Percentiles rank a stretch among this genome's conserved stretches.
These are phyloP conservation scores for Catostylus mosaicus DNA, from an alignment of 30 jellyfish, hydroid and myxozoan genomes.

Conservation along the genomic window DNA sequence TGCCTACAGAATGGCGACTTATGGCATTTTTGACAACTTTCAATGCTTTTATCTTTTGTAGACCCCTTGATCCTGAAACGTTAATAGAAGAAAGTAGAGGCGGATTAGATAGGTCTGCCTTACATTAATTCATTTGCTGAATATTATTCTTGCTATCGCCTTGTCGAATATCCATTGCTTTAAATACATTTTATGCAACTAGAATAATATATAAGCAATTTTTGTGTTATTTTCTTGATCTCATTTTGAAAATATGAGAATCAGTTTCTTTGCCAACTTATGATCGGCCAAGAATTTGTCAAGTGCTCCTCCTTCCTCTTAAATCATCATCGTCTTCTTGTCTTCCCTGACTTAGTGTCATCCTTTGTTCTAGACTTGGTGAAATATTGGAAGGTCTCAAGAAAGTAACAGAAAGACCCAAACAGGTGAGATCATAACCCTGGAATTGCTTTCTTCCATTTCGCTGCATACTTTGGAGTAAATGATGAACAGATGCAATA, in stretches of 20 bases:
- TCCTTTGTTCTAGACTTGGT: background rate
- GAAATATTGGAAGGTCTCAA: background rate
- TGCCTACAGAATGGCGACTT: background rate
- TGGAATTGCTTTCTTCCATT: too few relatives aligned
- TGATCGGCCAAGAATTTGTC: too few relatives aligned
- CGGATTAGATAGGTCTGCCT: slow-evolving; percentile 24
- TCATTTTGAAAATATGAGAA: too few relatives aligned
- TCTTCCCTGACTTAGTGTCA: background rate
- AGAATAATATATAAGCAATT: too few relatives aligned
- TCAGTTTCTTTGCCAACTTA: too few relatives aligned
- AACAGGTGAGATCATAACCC: background rate
- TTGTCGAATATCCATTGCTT: too few relatives aligned
- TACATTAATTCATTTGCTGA: background rate
- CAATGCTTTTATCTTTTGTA: background rate
- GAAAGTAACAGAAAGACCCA: background rate
- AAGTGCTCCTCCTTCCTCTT: too few relatives aligned
- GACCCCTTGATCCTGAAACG: slow-evolving; percentile 19
- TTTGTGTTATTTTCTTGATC: too few relatives aligned
- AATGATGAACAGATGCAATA: too few relatives aligned
- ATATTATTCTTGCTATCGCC: background rate
- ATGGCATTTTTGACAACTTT: background rate
- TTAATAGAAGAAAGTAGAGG: slow-evolving; percentile 9
- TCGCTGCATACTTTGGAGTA: too few relatives aligned
- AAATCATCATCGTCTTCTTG: too few relatives aligned
- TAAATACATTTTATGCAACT: too few relatives aligned